phyloP scores from a whole-genome alignment of 2,797 vertebrate species.

The Toxotes lorentzi region DNA sequence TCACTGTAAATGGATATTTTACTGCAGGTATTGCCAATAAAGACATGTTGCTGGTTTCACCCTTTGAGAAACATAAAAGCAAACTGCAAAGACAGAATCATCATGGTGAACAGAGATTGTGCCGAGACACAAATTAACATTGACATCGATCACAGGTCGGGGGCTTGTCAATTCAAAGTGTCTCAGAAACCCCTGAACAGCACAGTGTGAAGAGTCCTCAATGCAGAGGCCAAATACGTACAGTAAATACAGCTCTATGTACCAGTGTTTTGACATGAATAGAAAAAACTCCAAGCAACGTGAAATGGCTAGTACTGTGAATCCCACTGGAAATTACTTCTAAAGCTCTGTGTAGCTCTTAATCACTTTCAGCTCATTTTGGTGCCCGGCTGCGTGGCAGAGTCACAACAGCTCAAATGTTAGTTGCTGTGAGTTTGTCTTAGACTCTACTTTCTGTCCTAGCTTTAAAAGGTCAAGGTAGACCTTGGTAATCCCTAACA shows the following conservation, averaged over 20 bases:
- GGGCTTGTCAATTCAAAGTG: not conserved
- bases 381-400: not conserved
- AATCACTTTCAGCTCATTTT: not conserved
- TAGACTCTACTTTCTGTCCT: not conserved
- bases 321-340: not conserved
- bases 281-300: slow-evolving; percentile 1
- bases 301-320: not conserved
- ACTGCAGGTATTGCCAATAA: slow-evolving; percentile 24
- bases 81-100: not conserved
- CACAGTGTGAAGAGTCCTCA: not conserved
- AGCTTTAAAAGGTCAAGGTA: slow-evolving; percentile 2
- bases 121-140: not conserved
- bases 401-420: not conserved
- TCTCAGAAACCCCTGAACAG: not conserved
- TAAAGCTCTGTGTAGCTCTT: not conserved
- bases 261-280: not conserved
- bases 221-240: not conserved
- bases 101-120: not conserved
- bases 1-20: no score
- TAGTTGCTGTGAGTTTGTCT: slow-evolving; percentile 1
- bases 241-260: not conserved
- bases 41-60: slow-evolving; percentile 18
- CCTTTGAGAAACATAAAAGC: slow-evolving; percentile 14
- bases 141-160: not conserved
- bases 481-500: not conserved